These are phyloP conservation scores for Buathra laborator DNA, from an alignment of 2,888 invertebrate species.

Conservation along the genomic window DNA sequence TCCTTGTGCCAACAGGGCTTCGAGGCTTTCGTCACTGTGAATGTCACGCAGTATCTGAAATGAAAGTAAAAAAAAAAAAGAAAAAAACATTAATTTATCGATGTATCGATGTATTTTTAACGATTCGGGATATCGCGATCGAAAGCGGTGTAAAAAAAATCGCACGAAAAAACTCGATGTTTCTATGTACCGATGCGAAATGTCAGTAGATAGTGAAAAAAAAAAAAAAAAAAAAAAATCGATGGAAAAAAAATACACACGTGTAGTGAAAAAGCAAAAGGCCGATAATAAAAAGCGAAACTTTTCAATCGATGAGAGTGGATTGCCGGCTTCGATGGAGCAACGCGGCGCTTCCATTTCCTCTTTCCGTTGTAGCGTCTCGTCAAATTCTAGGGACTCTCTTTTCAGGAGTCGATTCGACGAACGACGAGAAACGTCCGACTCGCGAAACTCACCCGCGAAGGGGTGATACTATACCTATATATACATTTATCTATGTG, in stretches of 20 bases:
- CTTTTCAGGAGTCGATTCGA: conserved; percentile 53
- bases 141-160: background rate
- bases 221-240: conserved; percentile 1
- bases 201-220: background rate
- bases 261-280: conserved; percentile 15
- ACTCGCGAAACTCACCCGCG: background rate
- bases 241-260: conserved; percentile 2
- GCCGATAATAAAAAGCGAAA: conserved; percentile 60
- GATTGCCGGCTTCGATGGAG: conserved; percentile 46
- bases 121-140: too few relatives aligned
- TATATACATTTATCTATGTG: too few relatives aligned
- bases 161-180: background rate
- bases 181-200: conserved; percentile 9
- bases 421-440: conserved; percentile 7
- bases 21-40: conserved; percentile 93
- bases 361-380: background rate
- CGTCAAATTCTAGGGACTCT: conserved; percentile 50
- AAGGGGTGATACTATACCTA: too few relatives aligned
- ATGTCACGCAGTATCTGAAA: conserved; percentile 95
- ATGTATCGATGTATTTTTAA: too few relatives aligned
- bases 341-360: conserved; percentile 27
- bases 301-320: conserved; percentile 64
- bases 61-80: conserved; percentile 53
- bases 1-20: conserved; percentile 92
- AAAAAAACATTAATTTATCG: too few relatives aligned